Percentiles rank a stretch among this genome's conserved stretches.
Evolutionary conservation across 2,797 vertebrate genomes (phyloP).

Genomic region (Danio jaintianensis): DNA sequence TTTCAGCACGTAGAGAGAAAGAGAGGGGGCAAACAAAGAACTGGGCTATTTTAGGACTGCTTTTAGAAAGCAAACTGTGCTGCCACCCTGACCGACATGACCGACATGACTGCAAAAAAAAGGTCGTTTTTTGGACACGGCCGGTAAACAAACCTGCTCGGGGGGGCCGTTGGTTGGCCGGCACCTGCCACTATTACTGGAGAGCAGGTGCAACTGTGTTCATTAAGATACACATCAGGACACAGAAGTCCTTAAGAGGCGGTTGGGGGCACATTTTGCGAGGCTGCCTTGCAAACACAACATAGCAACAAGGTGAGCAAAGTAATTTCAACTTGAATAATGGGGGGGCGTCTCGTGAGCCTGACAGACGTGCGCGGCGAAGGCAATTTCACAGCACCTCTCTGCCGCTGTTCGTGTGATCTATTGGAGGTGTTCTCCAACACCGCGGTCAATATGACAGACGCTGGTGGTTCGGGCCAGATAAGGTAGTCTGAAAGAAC

Average conservation of each 20-base stretch:
- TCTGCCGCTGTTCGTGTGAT: slow-evolving; percentile 67
- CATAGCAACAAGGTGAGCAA: slow-evolving; percentile 76
- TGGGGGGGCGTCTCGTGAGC: slow-evolving; percentile 74
- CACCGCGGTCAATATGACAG: slow-evolving; percentile 46
- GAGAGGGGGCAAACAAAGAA: background rate
- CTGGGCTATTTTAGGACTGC: background rate
- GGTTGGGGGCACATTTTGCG: slow-evolving; percentile 75
- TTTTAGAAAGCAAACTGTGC: background rate
- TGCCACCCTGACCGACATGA: slow-evolving; percentile 35
- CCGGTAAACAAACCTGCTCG: slow-evolving; percentile 77
- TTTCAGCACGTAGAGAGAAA: slow-evolving; percentile 1
- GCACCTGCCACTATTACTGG: slow-evolving; percentile 58
- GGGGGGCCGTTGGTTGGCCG: slow-evolving; percentile 63
- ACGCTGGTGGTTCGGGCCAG: slow-evolving; percentile 36
- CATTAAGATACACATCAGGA: slow-evolving; percentile 74
- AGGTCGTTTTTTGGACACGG: slow-evolving; percentile 58
- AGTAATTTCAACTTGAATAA: slow-evolving; percentile 82
- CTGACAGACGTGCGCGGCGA: slow-evolving; percentile 76
- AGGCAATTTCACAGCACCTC: slow-evolving; percentile 66
- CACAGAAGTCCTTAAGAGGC: slow-evolving; percentile 77
- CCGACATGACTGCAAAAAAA: slow-evolving; percentile 64
- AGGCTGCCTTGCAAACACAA: slow-evolving; percentile 73
- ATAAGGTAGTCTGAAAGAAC: slow-evolving; percentile 47
- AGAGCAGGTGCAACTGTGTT: slow-evolving; percentile 74
- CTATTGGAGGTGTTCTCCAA: slow-evolving; percentile 60